Conservation (phyloP, 2,797 vertebrate species). For the Pantherophis vulpinus region DNA sequence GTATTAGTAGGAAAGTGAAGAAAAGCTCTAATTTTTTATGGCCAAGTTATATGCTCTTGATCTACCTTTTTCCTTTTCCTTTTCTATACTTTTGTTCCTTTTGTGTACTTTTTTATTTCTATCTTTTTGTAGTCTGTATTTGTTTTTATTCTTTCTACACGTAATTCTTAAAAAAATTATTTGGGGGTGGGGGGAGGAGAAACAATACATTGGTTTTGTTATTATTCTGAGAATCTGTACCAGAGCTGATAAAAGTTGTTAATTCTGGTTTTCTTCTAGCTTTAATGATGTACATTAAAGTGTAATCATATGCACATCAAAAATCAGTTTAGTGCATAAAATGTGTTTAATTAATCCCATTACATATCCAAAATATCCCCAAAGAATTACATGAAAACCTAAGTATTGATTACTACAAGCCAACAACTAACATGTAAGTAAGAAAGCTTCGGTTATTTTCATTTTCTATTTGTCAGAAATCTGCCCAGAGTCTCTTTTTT, state of each 20-base stretch:
- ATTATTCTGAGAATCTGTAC: slow-evolving; percentile 1
- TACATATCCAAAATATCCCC: slow-evolving; percentile 8
- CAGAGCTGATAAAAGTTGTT: slow-evolving; percentile 2
- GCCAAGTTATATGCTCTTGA: neutral
- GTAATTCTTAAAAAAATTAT: neutral
- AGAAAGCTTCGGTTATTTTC: neutral
- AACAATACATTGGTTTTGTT: neutral
- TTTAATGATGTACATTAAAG: neutral
- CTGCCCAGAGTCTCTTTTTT: neutral
- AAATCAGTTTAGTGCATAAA: slow-evolving; percentile 9
- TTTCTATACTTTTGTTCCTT: neutral
- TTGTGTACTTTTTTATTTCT: neutral
- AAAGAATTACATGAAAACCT: neutral
- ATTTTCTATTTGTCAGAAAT: neutral
- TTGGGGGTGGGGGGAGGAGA: neutral
- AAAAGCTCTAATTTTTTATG: neutral
- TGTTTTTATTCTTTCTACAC: neutral
- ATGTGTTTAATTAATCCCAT: neutral
- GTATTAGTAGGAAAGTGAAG: neutral
- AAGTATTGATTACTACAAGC: slow-evolving; percentile 1
- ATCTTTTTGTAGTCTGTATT: neutral
- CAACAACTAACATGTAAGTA: slow-evolving; percentile 5
- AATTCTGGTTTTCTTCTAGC: slow-evolving; percentile 20
- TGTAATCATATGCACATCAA: slow-evolving; percentile 11
- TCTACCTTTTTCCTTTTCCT: neutral